These are phyloP conservation scores for Acropora tenuis DNA, from an alignment of 64 coral and sea anemone species.

Conservation along the genomic window DNA sequence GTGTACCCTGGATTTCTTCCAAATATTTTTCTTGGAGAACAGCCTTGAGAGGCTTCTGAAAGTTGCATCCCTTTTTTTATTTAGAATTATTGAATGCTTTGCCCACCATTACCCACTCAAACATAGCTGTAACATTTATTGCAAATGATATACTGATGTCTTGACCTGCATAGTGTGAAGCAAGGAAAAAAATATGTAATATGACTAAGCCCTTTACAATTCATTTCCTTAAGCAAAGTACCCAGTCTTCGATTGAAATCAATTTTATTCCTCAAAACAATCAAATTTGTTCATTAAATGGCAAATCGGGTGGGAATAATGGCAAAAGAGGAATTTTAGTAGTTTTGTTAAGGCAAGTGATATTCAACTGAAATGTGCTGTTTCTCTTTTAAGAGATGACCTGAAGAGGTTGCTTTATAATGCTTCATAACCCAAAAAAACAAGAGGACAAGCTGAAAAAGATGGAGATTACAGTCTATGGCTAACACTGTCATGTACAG, in stretches of 20 bases:
- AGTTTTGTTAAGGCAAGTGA: background rate
- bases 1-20: background rate
- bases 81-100: background rate
- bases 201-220: conserved; percentile 5
- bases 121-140: background rate
- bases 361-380: background rate
- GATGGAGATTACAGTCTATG: conserved; percentile 45
- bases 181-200: background rate
- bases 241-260: background rate
- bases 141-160: background rate
- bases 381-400: background rate
- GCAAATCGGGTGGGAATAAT: background rate
- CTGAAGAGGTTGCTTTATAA: background rate
- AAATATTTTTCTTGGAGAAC: background rate
- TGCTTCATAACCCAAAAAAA: background rate
- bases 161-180: conserved; percentile 10
- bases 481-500: conserved; percentile 20
- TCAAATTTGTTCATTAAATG: background rate
- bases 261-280: background rate
- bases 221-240: background rate
- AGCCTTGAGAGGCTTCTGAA: background rate
- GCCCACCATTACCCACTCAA: background rate
- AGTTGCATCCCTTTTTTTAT: background rate
- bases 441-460: conserved; percentile 15
- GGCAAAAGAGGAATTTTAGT: background rate